These are phyloP conservation scores for Nycticorax nycticorax DNA, from an alignment of 2,113 vertebrate species.

Conservation along the genomic window DNA sequence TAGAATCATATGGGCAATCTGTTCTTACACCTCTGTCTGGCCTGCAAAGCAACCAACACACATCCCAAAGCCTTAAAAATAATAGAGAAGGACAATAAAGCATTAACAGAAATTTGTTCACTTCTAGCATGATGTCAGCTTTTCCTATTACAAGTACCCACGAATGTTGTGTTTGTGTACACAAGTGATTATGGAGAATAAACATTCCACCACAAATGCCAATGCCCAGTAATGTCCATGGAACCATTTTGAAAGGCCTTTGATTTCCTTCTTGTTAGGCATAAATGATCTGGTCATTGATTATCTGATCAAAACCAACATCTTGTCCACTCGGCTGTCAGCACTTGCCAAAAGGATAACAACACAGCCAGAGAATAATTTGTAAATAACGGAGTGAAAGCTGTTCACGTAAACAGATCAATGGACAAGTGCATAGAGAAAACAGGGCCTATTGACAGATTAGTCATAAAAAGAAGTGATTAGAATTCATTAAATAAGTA, in stretches of 20 bases:
- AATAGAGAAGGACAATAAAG: background rate
- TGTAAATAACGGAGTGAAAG: background rate
- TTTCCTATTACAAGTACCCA: background rate
- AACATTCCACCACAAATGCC: background rate
- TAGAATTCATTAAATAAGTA: slow-evolving; percentile 9
- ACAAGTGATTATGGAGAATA: background rate
- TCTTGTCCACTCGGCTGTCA: background rate
- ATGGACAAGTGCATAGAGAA: slow-evolving; percentile 5
- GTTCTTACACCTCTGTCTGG: background rate
- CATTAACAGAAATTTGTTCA: background rate
- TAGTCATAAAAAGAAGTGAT: background rate
- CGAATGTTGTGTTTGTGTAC: background rate
- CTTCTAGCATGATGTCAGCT: background rate
- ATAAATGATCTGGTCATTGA: background rate
- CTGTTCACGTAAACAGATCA: background rate
- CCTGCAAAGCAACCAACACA: background rate
- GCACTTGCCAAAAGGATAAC: background rate
- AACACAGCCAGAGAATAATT: background rate
- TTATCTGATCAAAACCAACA: background rate
- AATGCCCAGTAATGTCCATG: background rate
- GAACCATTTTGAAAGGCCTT: background rate
- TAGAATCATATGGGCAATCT: background rate
- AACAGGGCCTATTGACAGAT: background rate
- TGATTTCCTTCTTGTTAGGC: background rate
- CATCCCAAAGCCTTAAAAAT: background rate